phyloP scores from a whole-genome alignment of 2,797 vertebrate species.

The Phaenicophaeus curvirostris region DNA sequence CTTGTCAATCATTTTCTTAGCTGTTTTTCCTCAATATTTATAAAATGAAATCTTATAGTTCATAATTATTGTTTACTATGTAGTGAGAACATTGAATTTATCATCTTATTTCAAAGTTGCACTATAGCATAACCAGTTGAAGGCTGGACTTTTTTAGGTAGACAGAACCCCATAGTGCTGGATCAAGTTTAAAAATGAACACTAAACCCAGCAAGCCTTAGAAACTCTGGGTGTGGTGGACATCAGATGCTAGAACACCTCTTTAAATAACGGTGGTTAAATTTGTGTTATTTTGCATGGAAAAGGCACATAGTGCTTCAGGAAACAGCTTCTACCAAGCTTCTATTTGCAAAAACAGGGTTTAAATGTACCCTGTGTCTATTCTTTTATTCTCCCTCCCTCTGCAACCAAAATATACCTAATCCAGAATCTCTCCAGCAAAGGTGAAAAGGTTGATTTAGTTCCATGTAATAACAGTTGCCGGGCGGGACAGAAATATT shows the following conservation, averaged over 20 bases:
- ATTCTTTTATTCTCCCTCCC: background rate
- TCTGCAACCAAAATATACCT: background rate
- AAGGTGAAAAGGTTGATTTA: background rate
- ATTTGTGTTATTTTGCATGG: background rate
- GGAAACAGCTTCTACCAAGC: background rate
- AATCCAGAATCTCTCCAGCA: background rate
- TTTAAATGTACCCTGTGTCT: background rate
- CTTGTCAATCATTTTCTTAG: background rate
- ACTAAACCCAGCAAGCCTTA: background rate
- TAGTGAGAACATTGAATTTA: background rate
- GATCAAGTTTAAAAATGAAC: background rate
- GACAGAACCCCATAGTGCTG: background rate
- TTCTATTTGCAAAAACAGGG: background rate
- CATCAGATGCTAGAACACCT: accelerated
- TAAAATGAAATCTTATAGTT: background rate
- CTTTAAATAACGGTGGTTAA: background rate
- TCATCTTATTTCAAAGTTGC: background rate
- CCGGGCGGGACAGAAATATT: background rate
- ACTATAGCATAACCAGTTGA: background rate
- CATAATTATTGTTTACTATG: background rate
- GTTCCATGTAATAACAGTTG: background rate
- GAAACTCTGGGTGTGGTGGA: background rate
- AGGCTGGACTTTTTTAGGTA: background rate
- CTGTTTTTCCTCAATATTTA: background rate
- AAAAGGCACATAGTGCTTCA: background rate